Evolutionary conservation across 2,113 vertebrate species (phyloP).

Genomic region (Lepus europaeus): DNA sequence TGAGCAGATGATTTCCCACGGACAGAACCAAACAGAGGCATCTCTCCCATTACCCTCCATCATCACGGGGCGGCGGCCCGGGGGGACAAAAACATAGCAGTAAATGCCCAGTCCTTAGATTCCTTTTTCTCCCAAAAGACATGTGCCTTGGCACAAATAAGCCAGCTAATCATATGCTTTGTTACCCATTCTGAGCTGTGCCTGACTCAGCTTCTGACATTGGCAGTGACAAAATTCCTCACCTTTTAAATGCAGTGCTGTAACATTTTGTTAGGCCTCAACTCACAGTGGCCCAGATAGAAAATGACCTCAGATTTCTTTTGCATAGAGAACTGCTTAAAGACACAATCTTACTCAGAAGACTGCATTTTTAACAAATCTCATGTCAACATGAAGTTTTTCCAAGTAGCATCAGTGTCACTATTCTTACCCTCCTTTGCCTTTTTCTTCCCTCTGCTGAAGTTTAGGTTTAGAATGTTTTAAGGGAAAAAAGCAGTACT

Average conservation of each 20-base stretch:
- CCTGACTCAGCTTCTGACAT: conserved; percentile 53
- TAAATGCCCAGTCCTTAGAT: neutral
- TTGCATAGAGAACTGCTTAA: conserved; percentile 55
- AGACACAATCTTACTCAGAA: conserved; percentile 51
- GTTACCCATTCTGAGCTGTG: conserved; percentile 32
- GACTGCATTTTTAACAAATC: conserved; percentile 1
- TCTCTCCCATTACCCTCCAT: neutral
- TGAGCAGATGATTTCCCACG: neutral
- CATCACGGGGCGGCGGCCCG: no score
- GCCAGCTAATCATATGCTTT: conserved; percentile 1
- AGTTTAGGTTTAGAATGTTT: neutral
- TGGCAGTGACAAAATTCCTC: conserved; percentile 13
- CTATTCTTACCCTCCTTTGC: neutral
- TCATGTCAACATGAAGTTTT: neutral
- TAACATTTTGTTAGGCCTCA: conserved; percentile 22
- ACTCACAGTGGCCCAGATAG: neutral
- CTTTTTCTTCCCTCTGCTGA: neutral
- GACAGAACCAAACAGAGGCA: neutral
- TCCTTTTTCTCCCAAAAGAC: conserved; percentile 9
- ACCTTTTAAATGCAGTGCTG: conserved; percentile 3
- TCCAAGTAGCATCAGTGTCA: neutral
- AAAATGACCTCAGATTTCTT: conserved; percentile 61
- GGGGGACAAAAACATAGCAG: neutral
- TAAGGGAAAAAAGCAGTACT: neutral
- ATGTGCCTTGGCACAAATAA: neutral